A percentile compares a stretch with the other conserved stretches of the same genome.
Conservation (phyloP, 2,888 invertebrate genomes). For the Phortica okadai region DNA sequence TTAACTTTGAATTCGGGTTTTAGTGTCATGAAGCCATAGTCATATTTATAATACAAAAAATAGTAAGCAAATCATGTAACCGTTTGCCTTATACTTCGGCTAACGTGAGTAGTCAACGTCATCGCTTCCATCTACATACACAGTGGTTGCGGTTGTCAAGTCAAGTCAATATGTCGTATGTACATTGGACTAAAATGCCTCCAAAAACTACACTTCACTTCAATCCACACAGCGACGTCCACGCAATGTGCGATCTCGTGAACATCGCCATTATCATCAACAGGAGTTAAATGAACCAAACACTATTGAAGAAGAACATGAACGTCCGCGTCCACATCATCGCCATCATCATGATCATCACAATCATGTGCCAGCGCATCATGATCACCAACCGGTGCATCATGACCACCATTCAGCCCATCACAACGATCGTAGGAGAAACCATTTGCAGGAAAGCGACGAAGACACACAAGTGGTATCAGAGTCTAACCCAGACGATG, state of each 20-base stretch:
- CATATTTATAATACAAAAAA: not conserved
- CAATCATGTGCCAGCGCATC: slow-evolving; percentile 19
- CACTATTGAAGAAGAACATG: slow-evolving; percentile 14
- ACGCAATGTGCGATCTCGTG: slow-evolving; percentile 52
- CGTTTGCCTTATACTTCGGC: slow-evolving; percentile 7
- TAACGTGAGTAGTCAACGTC: slow-evolving; percentile 33
- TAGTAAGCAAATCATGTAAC: not conserved
- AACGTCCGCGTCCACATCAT: slow-evolving; percentile 38
- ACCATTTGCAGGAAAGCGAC: slow-evolving; percentile 53
- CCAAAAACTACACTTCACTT: slow-evolving; percentile 17
- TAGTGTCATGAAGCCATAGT: not conserved
- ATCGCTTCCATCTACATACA: not conserved
- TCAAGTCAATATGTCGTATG: not conserved
- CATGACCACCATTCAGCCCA: slow-evolving; percentile 41
- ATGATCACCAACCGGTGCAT: slow-evolving; percentile 34
- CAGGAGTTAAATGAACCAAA: not conserved
- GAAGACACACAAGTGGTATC: slow-evolving; percentile 37
- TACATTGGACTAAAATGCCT: slow-evolving; percentile 25
- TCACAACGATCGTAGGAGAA: slow-evolving; percentile 36
- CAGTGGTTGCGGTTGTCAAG: slow-evolving; percentile 24
- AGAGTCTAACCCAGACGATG: slow-evolving; percentile 19
- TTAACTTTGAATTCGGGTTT: not conserved
- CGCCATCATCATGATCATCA: slow-evolving; percentile 33
- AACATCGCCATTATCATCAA: not conserved
- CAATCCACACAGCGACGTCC: slow-evolving; percentile 46